Conservation (phyloP, 2,888 invertebrate genomes). For the Lycophotia porphyrea region DNA sequence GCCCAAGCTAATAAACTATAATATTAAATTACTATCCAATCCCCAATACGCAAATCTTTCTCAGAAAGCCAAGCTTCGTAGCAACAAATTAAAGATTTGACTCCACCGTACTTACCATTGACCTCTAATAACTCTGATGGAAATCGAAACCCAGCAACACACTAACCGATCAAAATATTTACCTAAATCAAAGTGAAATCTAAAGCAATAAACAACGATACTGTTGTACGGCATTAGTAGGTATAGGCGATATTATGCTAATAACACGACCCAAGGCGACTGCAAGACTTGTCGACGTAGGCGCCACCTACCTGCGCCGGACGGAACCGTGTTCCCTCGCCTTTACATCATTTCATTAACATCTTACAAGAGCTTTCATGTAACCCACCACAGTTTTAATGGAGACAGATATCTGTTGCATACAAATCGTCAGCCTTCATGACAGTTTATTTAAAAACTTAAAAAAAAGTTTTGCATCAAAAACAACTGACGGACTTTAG, state of each 20-base stretch:
- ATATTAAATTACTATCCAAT: background rate
- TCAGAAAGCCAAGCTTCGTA: background rate
- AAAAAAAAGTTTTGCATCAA: conserved; percentile 33
- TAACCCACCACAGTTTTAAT: conserved; percentile 70
- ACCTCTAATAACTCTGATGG: conserved; percentile 15
- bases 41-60: background rate
- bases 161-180: conserved; percentile 49
- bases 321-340: conserved; percentile 70
- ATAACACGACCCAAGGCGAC: conserved; percentile 62
- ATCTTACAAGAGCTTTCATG: conserved; percentile 75
- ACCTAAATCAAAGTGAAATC: conserved; percentile 59
- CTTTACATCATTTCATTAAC: conserved; percentile 76
- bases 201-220: conserved; percentile 52
- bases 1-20: background rate
- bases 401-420: conserved; percentile 59
- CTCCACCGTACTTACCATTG: conserved; percentile 7
- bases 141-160: conserved; percentile 26
- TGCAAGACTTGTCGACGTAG: conserved; percentile 69
- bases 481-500: conserved; percentile 21
- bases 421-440: conserved; percentile 50
- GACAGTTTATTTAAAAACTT: conserved; percentile 45
- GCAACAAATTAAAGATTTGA: conserved; percentile 21
- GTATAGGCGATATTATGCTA: conserved; percentile 67
- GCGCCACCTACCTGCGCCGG: conserved; percentile 80
- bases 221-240: conserved; percentile 53